Conservation (phyloP, 1,140 invertebrate species). For the Camponotus vicinus region DNA sequence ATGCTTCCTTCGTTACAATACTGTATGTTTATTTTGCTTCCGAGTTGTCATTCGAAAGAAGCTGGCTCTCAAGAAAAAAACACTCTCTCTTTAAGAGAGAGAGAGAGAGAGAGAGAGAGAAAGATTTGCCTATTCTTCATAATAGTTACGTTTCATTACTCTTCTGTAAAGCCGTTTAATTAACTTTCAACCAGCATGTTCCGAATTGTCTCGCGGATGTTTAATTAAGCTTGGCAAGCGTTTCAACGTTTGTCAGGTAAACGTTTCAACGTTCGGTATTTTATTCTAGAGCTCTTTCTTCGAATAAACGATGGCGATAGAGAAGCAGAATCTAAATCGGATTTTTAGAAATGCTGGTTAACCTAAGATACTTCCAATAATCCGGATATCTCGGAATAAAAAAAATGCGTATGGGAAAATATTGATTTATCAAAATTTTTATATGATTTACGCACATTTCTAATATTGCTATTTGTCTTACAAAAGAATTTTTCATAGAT, state of each 20-base stretch:
- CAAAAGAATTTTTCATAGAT: background rate
- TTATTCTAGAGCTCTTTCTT: slow-evolving; percentile 20
- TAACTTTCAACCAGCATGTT: slow-evolving; percentile 10
- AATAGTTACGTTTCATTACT: slow-evolving; percentile 43
- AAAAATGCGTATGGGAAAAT: slow-evolving; percentile 53
- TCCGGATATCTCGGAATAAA: slow-evolving; percentile 69
- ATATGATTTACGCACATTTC: background rate
- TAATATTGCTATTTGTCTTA: slow-evolving; percentile 7
- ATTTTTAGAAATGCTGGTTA: slow-evolving; percentile 5
- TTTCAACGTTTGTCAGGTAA: slow-evolving; percentile 21
- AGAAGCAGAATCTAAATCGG: slow-evolving; percentile 62
- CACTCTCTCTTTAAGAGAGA: no score
- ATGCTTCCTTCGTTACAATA: background rate
- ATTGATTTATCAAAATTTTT: slow-evolving; percentile 20
- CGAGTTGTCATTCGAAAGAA: slow-evolving; percentile 4
- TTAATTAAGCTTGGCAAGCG: slow-evolving; percentile 18
- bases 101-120: no score
- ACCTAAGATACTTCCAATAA: slow-evolving; percentile 47
- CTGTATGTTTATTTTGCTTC: background rate
- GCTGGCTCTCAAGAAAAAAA: background rate
- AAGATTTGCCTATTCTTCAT: background rate
- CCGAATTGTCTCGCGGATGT: slow-evolving; percentile 24
- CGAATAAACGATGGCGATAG: slow-evolving; percentile 12
- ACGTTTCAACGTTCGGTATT: slow-evolving; percentile 1
- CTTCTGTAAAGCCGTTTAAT: slow-evolving; percentile 35